These are phyloP conservation scores for Apolygus lucorum DNA, from an alignment of 1,140 invertebrate species.

Conservation along the genomic window DNA sequence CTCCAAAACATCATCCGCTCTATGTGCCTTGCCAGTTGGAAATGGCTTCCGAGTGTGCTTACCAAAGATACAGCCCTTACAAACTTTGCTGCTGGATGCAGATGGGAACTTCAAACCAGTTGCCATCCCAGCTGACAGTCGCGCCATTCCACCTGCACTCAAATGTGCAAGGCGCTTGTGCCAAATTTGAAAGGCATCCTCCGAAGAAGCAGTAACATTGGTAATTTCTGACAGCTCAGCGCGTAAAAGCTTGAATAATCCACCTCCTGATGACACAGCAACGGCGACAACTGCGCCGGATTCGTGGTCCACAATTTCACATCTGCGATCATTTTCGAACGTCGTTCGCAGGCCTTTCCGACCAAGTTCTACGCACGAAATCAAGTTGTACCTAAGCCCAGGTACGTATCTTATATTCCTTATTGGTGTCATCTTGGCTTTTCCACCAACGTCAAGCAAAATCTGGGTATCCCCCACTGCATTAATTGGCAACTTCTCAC, in stretches of 20 bases:
- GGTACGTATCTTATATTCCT: not conserved
- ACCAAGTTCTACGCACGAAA: not conserved
- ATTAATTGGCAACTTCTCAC: not conserved
- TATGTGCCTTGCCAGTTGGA: not conserved
- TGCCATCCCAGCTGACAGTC: not conserved
- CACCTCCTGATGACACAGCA: not conserved
- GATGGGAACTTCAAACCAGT: not conserved
- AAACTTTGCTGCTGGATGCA: not conserved
- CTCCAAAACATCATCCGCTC: not conserved
- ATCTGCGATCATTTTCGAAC: not conserved
- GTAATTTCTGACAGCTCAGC: not conserved
- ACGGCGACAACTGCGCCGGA: not conserved
- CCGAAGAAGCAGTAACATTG: not conserved
- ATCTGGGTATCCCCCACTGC: not conserved
- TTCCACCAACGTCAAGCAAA: not conserved
- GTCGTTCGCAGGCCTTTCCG: not conserved
- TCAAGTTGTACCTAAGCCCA: not conserved
- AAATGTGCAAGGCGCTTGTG: not conserved
- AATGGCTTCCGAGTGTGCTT: not conserved
- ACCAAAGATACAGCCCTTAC: not conserved
- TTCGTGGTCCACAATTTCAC: not conserved
- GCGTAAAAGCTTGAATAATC: not conserved
- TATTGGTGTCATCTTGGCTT: not conserved
- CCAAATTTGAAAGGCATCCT: conserved; percentile 1
- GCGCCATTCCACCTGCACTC: not conserved